Base-by-base conservation (phyloP, 2,797 vertebrate species). In the Capromys pilorides region DNA sequence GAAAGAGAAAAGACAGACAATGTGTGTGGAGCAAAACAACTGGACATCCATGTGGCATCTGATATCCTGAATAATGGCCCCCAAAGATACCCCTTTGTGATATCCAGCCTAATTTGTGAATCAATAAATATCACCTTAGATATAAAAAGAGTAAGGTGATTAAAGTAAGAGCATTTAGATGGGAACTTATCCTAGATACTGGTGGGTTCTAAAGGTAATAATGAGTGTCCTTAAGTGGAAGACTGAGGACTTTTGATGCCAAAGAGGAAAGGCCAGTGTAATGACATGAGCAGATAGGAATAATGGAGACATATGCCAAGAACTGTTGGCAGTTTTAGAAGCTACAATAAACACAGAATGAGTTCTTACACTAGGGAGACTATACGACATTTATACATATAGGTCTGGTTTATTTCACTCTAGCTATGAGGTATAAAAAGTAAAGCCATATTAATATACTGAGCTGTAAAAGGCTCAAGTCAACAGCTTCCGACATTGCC, bases 121-220 rank as follows among this genome's bases (percentile, higher is more conserved):
- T 18, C 33, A 79, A 16, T 83, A 86, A 73, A 66, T 91, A 84
- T 67, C n/a, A 87, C 12, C 13, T 66, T 18, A 66, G 31, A 84
- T 49, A 28, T 71, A 49, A 66, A 85, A 84, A 80, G n/a, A 75
- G 24, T 16, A 28, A 75, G 41, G 22, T 41, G n/a, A 73, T 81
- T 85, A 61, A 91, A 19, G 54, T 88, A 78, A 75, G 36, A 86
- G 75, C 73, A 83, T n/a, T 71, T 49, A 90, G 33, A 87, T 66
- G 22, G 22, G 28, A 41, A 93, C 90, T 94, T 87, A 84, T 31
- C 16, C 21, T 79, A 26, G 81, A 83, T 86, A 86, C 73, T 67
- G 3, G 41, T 51, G 4, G 31, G 41, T 26, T 36, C 54, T 75
- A 62, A 71, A 73, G 22, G 3, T 73, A 91, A 73, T 83, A 57